These are phyloP conservation scores for Cossypha dichroa DNA, from an alignment of 2,797 vertebrate species.

Conservation along the genomic window DNA sequence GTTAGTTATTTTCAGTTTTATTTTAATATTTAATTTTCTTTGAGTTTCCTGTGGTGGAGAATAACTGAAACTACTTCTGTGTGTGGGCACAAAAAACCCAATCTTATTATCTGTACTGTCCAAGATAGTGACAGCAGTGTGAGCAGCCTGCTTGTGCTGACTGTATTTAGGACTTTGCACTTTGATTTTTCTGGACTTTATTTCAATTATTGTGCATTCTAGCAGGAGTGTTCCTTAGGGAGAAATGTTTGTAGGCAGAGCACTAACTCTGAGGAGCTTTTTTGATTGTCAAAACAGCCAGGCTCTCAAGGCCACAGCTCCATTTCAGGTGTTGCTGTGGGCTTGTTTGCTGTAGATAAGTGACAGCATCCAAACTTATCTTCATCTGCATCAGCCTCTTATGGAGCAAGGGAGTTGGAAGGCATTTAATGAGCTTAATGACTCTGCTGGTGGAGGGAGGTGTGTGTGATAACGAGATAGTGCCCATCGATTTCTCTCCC, in stretches of 20 bases:
- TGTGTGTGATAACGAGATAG: neutral
- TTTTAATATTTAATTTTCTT: neutral
- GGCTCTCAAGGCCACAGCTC: neutral
- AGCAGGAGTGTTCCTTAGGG: neutral
- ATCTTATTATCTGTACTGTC: neutral
- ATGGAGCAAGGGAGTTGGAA: neutral
- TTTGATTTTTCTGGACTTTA: neutral
- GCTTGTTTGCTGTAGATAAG: neutral
- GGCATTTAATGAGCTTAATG: conserved; percentile 17
- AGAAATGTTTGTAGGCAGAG: neutral
- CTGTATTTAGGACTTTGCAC: neutral
- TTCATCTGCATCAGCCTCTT: neutral
- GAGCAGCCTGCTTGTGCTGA: neutral
- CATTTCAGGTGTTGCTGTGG: neutral
- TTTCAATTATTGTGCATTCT: neutral
- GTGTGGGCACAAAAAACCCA: neutral
- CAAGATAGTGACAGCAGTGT: neutral
- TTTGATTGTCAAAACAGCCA: neutral
- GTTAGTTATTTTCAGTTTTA: neutral
- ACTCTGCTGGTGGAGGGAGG: neutral
- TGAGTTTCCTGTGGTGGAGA: neutral
- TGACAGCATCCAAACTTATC: neutral
- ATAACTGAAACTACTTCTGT: neutral
- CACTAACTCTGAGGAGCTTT: neutral
- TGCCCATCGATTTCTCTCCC: neutral